A percentile compares a stretch with the other conserved stretches of the same genome.
These are phyloP conservation scores for Mechanitis messenoides DNA, from an alignment of 2,888 invertebrate species.

Conservation along the genomic window DNA sequence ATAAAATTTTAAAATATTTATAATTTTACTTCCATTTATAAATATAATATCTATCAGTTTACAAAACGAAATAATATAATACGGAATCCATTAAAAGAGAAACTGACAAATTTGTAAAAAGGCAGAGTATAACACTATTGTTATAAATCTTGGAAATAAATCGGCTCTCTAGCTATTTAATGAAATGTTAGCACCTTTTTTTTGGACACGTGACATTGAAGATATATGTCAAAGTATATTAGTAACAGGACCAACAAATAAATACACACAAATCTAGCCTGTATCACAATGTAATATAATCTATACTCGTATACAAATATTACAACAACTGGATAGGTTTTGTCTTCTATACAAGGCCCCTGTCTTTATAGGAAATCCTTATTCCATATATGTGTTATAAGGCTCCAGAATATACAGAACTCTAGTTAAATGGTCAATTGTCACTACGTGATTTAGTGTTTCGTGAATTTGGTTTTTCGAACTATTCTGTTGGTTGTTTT, in stretches of 20 bases:
- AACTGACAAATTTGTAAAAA: neutral
- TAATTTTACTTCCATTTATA: no score
- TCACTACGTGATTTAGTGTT: neutral
- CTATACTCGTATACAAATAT: neutral
- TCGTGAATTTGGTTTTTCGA: neutral
- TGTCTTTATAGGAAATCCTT: neutral
- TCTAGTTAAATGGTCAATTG: neutral
- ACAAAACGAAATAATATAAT: no score
- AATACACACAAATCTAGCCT: neutral
- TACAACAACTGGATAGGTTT: neutral
- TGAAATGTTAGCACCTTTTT: neutral
- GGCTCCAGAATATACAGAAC: neutral
- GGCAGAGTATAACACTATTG: no score
- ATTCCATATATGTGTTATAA: neutral
- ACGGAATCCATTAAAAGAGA: no score
- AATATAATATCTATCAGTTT: no score
- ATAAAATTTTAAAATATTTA: no score
- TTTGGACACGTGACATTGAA: neutral
- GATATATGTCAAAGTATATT: neutral
- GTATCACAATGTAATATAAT: neutral
- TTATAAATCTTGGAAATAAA: conserved; percentile 1
- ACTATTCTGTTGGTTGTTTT: neutral
- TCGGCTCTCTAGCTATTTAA: neutral
- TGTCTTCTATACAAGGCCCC: neutral
- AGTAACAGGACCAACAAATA: neutral